A percentile compares a stretch with the other conserved stretches of the same genome.
These are phyloP conservation scores for Sinella curviseta DNA, from an alignment of 1,140 invertebrate species.

Conservation along the genomic window DNA sequence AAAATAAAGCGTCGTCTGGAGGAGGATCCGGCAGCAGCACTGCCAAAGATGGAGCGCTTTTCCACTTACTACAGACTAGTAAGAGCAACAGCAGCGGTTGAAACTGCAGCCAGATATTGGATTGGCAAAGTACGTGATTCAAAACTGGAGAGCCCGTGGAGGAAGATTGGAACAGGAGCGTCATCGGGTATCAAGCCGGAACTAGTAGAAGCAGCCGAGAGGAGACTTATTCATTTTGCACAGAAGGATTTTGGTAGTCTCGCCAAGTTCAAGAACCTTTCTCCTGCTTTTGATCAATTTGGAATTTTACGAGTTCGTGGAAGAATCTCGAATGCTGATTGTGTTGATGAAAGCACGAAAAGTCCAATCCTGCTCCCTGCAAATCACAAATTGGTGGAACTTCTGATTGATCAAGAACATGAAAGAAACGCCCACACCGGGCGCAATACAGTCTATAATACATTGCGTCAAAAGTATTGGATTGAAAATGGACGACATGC, in stretches of 20 bases:
- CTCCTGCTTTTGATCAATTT: background rate
- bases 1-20: too few species aligned
- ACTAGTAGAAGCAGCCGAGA: too few species aligned
- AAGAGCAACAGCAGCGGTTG: background rate
- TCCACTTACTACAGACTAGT: background rate
- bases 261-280: background rate
- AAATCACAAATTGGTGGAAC: background rate
- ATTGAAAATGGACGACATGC: background rate
- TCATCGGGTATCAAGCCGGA: too few species aligned
- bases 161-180: too few species aligned
- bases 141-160: too few species aligned
- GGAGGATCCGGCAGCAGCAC: too few species aligned
- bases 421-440: background rate
- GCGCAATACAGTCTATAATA: background rate
- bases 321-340: background rate
- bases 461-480: background rate
- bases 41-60: background rate
- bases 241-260: too few species aligned
- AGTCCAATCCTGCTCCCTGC: background rate
- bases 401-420: slow-evolving; percentile 1
- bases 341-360: background rate
- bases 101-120: background rate
- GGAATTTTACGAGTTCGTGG: background rate
- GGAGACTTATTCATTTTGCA: too few species aligned
- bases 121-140: background rate